Evolutionary conservation across 2,797 vertebrate genomes (phyloP), one percentile per base, ranked within the genome.

Genomic region (Eulemur albifrons): DNA sequence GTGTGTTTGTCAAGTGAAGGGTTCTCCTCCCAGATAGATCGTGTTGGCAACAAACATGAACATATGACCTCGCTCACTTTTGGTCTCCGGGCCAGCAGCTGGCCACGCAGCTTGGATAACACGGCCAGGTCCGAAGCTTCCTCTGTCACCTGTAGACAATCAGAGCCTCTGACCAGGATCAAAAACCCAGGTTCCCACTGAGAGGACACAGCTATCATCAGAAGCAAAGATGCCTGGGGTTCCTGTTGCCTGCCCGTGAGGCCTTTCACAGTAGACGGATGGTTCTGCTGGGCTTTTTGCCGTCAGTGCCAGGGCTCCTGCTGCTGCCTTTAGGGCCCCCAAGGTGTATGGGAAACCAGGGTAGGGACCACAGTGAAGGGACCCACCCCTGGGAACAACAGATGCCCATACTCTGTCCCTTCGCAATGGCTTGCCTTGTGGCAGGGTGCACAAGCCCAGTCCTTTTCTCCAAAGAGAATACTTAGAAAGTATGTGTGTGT

Each of bases 11-110:
- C 69, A 30, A 61, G 48, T 12, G 3, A 80, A 48, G 76, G 35
- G 73, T 40, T 76, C 54, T 2, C 2, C 23, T 57, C 40, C 7
- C 3, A 23, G 17, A 48, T 21, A 23, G 17, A 43, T 21, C 1
- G 0, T 27, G 9, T 1, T 13, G 65, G 40, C 4, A 7, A 8
- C 3, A 83, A 67, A 32, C 0, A 0, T 0, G 23, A n/a, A 17
- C 13, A 3, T 7, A 69, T 0, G 3, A 2, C 12, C 10, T 35
- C 1, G 3, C 50, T 87, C 7, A 3, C 40, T 69, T 80, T 93
- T 32, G 61, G 21, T 3, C 18, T 32, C 17, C 3, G 0, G 1
- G 15, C 35, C 32, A 38, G 75, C 30, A n/a, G 57, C 73, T 17
- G 18, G 20, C 7, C 5, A 14, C 0, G 0, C 0, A 4, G 18